Conservation (phyloP, 92 coral and sea anemone genomes). For the Siderastrea siderea region DNA sequence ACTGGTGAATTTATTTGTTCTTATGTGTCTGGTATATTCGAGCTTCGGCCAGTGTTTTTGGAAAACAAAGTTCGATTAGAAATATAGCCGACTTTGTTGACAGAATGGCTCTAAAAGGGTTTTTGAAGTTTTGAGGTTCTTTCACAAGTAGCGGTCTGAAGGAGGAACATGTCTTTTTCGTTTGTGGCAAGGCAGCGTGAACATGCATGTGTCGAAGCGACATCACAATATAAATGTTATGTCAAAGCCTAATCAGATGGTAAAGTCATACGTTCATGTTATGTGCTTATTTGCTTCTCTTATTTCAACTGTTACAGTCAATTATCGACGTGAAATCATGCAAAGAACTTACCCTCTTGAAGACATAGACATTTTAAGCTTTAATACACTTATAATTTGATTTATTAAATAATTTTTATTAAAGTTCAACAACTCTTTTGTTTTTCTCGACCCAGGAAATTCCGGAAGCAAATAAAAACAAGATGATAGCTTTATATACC, state of each 20-base stretch:
- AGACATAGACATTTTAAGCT: not conserved
- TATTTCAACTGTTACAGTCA: no score
- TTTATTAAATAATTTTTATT: not conserved
- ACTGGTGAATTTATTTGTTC: not conserved
- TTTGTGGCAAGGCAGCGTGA: not conserved
- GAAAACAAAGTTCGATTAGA: not conserved
- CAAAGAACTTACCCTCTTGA: not conserved
- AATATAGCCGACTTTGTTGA: not conserved
- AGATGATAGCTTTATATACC: constrained; percentile 72
- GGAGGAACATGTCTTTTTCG: not conserved
- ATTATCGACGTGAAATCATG: not conserved
- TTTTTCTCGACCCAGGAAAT: constrained; percentile 64
- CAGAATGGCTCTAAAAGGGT: not conserved
- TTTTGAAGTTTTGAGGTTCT: not conserved
- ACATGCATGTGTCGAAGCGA: constrained; percentile 2
- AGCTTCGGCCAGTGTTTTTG: not conserved
- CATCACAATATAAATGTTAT: no score
- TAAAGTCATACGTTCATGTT: no score
- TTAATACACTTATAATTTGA: not conserved
- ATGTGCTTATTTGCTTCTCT: no score
- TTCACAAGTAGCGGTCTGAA: not conserved
- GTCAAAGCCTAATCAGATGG: no score
- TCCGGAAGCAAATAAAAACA: constrained; percentile 74
- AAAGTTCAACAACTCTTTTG: not conserved
- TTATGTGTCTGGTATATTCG: constrained; percentile 15